Evolutionary conservation across 2,113 vertebrate species (phyloP).

Genomic region (Collichthys lucidus): DNA sequence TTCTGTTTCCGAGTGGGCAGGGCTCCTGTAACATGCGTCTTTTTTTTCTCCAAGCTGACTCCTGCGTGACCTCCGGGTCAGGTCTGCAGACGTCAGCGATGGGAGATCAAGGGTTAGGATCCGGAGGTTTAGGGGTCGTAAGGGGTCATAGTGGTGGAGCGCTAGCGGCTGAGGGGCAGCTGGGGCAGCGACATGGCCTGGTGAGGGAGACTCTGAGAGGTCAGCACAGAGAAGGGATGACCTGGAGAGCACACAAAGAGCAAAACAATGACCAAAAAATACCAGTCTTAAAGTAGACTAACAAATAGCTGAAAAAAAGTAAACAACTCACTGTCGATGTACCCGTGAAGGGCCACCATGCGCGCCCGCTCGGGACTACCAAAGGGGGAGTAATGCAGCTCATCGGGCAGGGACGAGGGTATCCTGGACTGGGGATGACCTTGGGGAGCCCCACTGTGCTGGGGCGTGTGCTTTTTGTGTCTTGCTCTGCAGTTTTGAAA

Average conservation of each 20-base stretch:
- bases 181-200: constrained; percentile 88
- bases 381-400: constrained; percentile 98
- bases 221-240: constrained; percentile 96
- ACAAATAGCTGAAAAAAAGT: background rate
- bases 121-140: constrained; percentile 46
- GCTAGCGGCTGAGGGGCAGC: constrained; percentile 90
- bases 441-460: constrained; percentile 92
- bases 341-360: constrained; percentile 98
- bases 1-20: constrained; percentile 43
- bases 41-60: constrained; percentile 63
- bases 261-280: no score
- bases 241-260: constrained; percentile 79
- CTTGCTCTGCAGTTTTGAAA: constrained; percentile 99
- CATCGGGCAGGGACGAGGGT: constrained; percentile 92
- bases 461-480: constrained; percentile 99
- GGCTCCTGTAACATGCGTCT: constrained; percentile 51
- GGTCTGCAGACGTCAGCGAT: constrained; percentile 51
- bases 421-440: constrained; percentile 93
- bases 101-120: constrained; percentile 64
- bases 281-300: background rate
- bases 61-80: constrained; percentile 63
- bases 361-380: constrained; percentile 95
- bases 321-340: constrained; percentile 95
- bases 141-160: constrained; percentile 33
- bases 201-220: constrained; percentile 85